These are phyloP conservation scores for Mus spicilegus DNA, from an alignment of 2,113 vertebrate genomes.

Conservation along the genomic window DNA sequence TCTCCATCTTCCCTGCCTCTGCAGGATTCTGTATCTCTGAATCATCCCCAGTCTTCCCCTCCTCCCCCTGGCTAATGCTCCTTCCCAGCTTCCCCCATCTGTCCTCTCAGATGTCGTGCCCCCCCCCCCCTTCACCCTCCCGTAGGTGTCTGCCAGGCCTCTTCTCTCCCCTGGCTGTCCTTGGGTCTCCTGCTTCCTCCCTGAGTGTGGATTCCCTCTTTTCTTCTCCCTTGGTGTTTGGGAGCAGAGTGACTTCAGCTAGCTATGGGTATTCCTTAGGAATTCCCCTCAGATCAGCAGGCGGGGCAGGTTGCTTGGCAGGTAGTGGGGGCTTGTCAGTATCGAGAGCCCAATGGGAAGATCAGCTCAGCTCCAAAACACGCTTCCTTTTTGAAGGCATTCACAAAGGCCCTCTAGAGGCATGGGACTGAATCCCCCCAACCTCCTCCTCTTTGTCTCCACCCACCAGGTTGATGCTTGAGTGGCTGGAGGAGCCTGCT, in stretches of 20 bases:
- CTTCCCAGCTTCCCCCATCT: slow-evolving; percentile 72
- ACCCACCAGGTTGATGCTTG: slow-evolving; percentile 34
- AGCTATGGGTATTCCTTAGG: slow-evolving; percentile 68
- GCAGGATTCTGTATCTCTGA: slow-evolving; percentile 71
- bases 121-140: background rate
- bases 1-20: slow-evolving; percentile 66
- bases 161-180: slow-evolving; percentile 61
- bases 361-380: slow-evolving; percentile 50
- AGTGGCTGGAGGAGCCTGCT: background rate
- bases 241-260: slow-evolving; percentile 65
- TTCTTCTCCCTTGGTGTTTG: slow-evolving; percentile 15
- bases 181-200: slow-evolving; percentile 46
- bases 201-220: background rate
- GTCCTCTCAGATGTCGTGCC: slow-evolving; percentile 68
- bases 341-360: slow-evolving; percentile 45
- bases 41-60: slow-evolving; percentile 60
- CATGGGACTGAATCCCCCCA: slow-evolving; percentile 66
- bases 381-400: slow-evolving; percentile 49
- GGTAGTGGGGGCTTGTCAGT: slow-evolving; percentile 56
- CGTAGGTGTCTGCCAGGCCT: slow-evolving; percentile 18
- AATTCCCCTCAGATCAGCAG: slow-evolving; percentile 70
- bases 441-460: slow-evolving; percentile 73
- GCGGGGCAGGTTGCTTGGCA: slow-evolving; percentile 57
- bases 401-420: slow-evolving; percentile 77
- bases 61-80: slow-evolving; percentile 46